Base-by-base conservation (phyloP, 2,113 vertebrate species). In the Lichenostomus cassidix region DNA sequence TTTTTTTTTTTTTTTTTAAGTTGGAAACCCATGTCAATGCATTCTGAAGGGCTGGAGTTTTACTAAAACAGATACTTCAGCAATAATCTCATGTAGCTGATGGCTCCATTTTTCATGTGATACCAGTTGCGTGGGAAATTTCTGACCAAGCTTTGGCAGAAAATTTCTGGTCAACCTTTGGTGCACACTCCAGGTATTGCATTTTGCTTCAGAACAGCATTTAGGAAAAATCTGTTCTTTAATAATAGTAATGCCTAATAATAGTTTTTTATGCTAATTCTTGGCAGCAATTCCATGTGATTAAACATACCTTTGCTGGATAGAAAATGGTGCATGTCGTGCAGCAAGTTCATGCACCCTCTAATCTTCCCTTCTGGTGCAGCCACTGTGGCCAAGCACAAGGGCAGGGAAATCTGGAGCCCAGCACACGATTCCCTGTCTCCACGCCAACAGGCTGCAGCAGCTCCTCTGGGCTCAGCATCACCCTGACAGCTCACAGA, bases 201-300 rank as follows among this genome's bases (percentile, higher is more conserved):
- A 78, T 80, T 83, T 70, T 87, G 25, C 68, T 70, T 50, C 56
- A 81, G 46, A 92, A 28, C 1, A 1, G 20, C 4, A 9, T 41
- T 89, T 56, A 74, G 56, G 46, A 6, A 12, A 93, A 82, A 65
- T 53, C 64, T 83, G 47, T 16, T 84, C 60, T 82, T 94, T 90
- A 83, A 80, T 62, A 92, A 83, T 3, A 86, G 59, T 68, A 80
- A 87, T 41, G 42, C 60, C 87, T 84, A 87, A 78, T 83, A 67
- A 91, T 35, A 78, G 42, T 67, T 84, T 83, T 69, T 60, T 68
- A 0, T 82, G 69, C 33, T 91, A 82, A 87, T 90, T 80, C 62
- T 44, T 74, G 83, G 79, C 69, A 64, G 75, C 50, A 81, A 25
- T 83, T 85, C 70, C 62, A 5, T 28, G 44, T 71, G 84, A 70